Base-by-base conservation (phyloP, 1,140 invertebrate genomes). In the Subanguina moxae region DNA sequence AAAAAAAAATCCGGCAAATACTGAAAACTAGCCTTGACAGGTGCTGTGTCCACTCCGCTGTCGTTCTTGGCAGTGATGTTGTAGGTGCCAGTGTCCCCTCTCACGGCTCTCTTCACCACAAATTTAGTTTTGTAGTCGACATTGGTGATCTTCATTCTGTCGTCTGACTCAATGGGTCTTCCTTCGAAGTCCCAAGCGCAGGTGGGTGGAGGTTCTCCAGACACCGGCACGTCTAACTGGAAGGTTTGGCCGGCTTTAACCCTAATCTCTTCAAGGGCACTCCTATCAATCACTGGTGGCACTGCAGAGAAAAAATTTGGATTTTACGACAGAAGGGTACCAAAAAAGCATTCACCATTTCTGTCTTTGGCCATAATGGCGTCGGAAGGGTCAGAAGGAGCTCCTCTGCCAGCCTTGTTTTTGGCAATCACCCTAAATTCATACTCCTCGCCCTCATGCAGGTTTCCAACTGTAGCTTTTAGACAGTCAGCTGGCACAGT, bases 151-250 rank as follows among this genome's bases (percentile, higher is more conserved):
- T 91, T 92, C 61, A 93, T 87, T 65, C 91, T 87, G 77, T 93
- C 91, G 43, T 87, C 88, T 67, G 90, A 89, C 62, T 90, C 86
- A 5, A 97, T 83, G 17, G 88, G 85, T 67, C 89, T 88, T 17
- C 90, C 92, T 74, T 91, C 91, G 62, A 92, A 86, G 1, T 87
- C 87, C 94, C 94, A 98, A 85, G 90, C 90, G 77, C 95, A 96
- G 23, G 86, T 89, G 73, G 95, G 93, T 67, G 91, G 90, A 0
- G 94, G 94, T 84, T 95, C 92, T 38, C 93, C 48, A 73, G 86
- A 89, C 32, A 95, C 92, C 21, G 93, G 93, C 1, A 97, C 90
- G 80, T 93, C 90, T 73, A 96, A 89, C 80, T 94, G 90, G 83
- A 95, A 92, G 82, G 90, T 89, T 82, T 91, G 89, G 52, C 95